Percentiles rank a stretch among this genome's conserved stretches.
Evolutionary conservation across 23 tunicate genomes (phyloP).

Genomic region (Trididemnum miniatum): DNA sequence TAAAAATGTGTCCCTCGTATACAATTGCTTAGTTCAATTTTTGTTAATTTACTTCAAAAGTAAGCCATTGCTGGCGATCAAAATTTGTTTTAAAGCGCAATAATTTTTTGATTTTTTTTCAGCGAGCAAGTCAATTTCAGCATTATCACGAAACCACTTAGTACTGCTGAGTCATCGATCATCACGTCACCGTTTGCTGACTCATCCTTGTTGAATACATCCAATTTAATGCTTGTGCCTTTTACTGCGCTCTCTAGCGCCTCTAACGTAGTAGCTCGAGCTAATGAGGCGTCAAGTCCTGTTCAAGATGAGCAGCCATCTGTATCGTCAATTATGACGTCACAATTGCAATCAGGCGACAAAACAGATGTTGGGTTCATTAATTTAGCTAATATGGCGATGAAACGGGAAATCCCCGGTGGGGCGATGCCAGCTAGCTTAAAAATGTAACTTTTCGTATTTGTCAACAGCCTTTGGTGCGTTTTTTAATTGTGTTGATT

Average conservation of each 20-base stretch:
- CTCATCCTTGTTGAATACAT: background rate
- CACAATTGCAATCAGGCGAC: background rate
- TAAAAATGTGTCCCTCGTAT: too few relatives aligned
- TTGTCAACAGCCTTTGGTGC: background rate
- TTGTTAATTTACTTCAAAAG: background rate
- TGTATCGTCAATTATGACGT: background rate
- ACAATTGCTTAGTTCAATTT: too few relatives aligned
- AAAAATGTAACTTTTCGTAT: background rate
- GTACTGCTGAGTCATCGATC: background rate
- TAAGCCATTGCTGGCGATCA: background rate
- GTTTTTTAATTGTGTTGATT: too few relatives aligned
- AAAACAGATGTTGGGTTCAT: constrained; percentile 3
- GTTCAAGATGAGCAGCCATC: background rate
- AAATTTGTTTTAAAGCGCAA: background rate
- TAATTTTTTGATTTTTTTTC: background rate
- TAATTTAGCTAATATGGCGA: background rate
- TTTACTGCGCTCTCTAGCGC: constrained; percentile 29
- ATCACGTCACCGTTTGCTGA: background rate
- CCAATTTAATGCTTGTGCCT: constrained; percentile 8
- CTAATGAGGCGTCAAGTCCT: background rate
- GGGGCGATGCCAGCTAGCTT: background rate
- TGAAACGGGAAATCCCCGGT: constrained; percentile 16
- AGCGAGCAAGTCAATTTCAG: constrained; percentile 42
- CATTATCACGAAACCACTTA: constrained; percentile 7
- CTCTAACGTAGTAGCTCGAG: background rate